Evolutionary conservation across 2,888 invertebrate species (phyloP), one percentile per base, ranked within the genome.

Genomic region (Ernsta delagoae): DNA sequence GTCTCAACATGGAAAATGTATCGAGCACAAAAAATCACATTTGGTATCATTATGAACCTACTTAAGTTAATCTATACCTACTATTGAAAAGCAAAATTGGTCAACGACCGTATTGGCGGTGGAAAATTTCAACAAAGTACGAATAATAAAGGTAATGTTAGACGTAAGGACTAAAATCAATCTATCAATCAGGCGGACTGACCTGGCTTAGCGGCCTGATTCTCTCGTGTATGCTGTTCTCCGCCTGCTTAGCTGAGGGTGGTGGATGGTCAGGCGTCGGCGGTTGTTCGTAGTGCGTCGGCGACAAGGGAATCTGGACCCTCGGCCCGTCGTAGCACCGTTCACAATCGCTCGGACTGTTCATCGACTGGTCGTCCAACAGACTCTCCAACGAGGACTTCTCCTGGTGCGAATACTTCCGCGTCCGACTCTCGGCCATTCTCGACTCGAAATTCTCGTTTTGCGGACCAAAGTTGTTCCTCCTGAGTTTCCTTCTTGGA

Each of bases 191-290:
- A 77, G 89, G 66, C 53, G 66, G 90, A 94, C 96, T 96, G 93
- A 98, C 98, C 96, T 98, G 97, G 92, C 97, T 97, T 70, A 98
- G 89, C 24, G 98, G 98, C 80, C 97, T 95, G 81, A 98, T 98
- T 88, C 97, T 95, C 84, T 98, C 97, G 83, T 98, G 97, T 79
- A 98, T 98, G 80, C 97, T 96, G 87, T 95, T 96, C 88, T 98
- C 97, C 0, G 98, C 98, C 77, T 98, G 97, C 79, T 95, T 94
- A 4, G 98, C 98, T 8, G 98, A 96, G 0, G 98, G 98, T 1
- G 98, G 98, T 4, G 98, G 98, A 90, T 98, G 98, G 78, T 98
- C 98, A 0, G 98, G 98, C 9, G 98, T 98, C 8, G 98, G 98
- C 9, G 98, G 98, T 88, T 98, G 98, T 65, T 96, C 95, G 80